Evolutionary conservation across 1,140 invertebrate species (phyloP).

Genomic region (Zeugodacus cucurbitae): DNA sequence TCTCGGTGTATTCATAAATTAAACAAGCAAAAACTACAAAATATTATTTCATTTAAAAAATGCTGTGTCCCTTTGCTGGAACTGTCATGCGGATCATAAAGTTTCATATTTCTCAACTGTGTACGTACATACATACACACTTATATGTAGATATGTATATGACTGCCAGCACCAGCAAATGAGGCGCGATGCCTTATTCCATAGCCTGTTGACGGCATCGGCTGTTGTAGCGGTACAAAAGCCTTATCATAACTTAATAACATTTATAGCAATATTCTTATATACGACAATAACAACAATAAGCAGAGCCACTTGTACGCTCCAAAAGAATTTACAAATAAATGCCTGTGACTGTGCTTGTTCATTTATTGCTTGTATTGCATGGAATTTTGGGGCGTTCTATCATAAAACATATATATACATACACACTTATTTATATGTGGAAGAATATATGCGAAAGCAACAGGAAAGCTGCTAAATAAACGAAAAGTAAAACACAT

Average conservation of each 20-base stretch:
- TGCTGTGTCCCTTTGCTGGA: not conserved
- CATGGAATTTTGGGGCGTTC: conserved; percentile 15
- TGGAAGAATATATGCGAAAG: not conserved
- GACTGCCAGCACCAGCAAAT: not conserved
- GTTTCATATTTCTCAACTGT: not conserved
- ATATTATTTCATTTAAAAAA: not conserved
- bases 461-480: not conserved
- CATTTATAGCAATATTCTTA: not conserved
- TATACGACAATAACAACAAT: not conserved
- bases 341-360: not conserved
- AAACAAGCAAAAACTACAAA: not conserved
- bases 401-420: not conserved
- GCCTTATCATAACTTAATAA: not conserved
- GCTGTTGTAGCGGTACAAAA: not conserved
- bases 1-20: not conserved
- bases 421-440: not conserved
- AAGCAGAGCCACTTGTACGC: not conserved
- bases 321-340: conserved; percentile 1
- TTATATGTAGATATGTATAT: not conserved
- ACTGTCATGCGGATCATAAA: not conserved
- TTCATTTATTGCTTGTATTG: not conserved
- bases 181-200: not conserved
- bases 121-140: not conserved
- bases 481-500: not conserved
- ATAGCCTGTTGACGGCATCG: not conserved